phyloP scores from a whole-genome alignment of 2,797 vertebrate species.

The Crenuchus spilurus region DNA sequence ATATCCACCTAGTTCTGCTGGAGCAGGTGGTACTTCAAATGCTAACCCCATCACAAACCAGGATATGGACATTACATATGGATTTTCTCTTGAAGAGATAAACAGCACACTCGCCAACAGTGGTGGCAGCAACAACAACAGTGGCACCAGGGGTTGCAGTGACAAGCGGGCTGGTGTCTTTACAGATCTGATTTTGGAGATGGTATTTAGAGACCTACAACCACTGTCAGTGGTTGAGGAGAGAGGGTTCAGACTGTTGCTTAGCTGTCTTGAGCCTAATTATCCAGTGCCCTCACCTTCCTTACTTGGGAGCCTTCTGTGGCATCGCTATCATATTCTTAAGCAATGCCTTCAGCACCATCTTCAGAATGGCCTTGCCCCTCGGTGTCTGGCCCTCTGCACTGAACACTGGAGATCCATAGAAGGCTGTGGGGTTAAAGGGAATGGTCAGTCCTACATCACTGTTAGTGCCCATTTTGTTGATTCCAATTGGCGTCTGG shows the following conservation, averaged over 20 bases:
- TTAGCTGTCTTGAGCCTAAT: constrained; percentile 69
- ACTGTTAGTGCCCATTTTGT: constrained; percentile 66
- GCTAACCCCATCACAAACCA: constrained; percentile 33
- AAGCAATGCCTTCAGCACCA: constrained; percentile 68
- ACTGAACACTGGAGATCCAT: constrained; percentile 66
- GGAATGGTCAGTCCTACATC: constrained; percentile 58
- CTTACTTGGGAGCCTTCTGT: constrained; percentile 65
- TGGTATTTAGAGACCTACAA: constrained; percentile 73
- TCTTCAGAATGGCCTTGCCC: constrained; percentile 58
- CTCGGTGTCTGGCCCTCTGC: constrained; percentile 63
- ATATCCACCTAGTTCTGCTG: constrained; percentile 31
- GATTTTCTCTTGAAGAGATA: constrained; percentile 44
- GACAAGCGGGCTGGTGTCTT: constrained; percentile 62
- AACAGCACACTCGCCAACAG: constrained; percentile 45
- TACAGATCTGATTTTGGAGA: constrained; percentile 68
- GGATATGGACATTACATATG: constrained; percentile 48
- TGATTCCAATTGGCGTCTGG: constrained; percentile 69
- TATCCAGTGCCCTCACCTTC: constrained; percentile 60
- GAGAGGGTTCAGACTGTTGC: constrained; percentile 69
- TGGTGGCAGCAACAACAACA: constrained; percentile 31
- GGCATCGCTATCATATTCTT: constrained; percentile 63
- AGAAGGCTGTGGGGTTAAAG: constrained; percentile 59
- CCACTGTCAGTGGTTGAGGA: constrained; percentile 71
- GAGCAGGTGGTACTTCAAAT: constrained; percentile 33
- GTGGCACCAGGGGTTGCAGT: constrained; percentile 45